Conservation (phyloP, 2,113 vertebrate genomes). For the Callionymus lyra region DNA sequence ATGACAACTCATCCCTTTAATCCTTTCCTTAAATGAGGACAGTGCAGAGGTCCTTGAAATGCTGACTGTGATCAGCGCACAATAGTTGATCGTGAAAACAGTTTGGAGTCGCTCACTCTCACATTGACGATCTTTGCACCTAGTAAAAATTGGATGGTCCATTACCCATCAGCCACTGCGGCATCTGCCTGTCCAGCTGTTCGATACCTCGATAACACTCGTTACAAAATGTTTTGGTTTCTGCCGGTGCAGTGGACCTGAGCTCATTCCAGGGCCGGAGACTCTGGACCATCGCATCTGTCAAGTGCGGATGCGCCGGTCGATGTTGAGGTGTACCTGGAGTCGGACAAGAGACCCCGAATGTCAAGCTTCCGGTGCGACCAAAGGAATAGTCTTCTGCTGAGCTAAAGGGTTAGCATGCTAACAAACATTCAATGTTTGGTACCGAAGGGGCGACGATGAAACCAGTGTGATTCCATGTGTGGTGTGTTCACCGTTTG, state of each 20-base stretch:
- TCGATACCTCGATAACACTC: background rate
- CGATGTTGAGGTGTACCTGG: conserved; percentile 12
- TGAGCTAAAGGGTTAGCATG: conserved; percentile 32
- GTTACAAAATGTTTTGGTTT: background rate
- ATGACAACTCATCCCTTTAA: too few species aligned
- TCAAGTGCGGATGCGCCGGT: conserved; percentile 17
- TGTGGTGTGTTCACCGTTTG: background rate
- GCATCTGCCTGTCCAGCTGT: background rate
- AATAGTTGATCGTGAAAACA: too few species aligned
- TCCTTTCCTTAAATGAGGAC: too few species aligned
- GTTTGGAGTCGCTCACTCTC: too few species aligned
- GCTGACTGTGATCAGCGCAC: too few species aligned
- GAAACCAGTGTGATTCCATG: background rate
- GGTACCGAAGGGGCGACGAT: background rate
- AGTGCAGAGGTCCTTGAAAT: too few species aligned
- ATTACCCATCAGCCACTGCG: conserved; percentile 1
- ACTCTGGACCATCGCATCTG: background rate
- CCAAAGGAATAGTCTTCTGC: conserved; percentile 8
- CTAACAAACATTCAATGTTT: conserved; percentile 1
- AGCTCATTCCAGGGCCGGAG: background rate
- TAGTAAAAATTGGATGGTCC: too few species aligned
- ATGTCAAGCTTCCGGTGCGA: conserved; percentile 26
- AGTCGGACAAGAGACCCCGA: conserved; percentile 25
- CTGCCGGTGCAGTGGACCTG: background rate
- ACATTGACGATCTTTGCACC: too few species aligned